Conservation (phyloP, 2,113 vertebrate species). For the Pangasianodon gigas region DNA sequence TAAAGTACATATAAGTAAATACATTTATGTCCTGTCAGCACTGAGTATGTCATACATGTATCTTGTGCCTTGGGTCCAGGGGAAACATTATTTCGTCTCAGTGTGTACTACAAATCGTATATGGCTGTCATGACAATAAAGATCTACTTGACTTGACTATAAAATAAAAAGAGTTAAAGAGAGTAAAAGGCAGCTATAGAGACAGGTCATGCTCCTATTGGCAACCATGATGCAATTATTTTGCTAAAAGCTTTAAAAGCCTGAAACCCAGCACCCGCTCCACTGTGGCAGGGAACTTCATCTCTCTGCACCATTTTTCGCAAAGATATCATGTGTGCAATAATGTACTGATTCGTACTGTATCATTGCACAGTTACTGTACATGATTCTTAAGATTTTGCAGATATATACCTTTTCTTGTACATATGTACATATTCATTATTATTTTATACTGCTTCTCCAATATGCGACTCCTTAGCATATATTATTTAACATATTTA, state of each 20-base stretch:
- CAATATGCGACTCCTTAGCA: background rate
- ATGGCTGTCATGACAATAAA: background rate
- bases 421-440: background rate
- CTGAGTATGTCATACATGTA: background rate
- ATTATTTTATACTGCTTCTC: background rate
- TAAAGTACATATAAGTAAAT: background rate
- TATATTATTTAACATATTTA: background rate
- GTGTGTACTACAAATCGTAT: background rate
- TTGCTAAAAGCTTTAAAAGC: slow-evolving; percentile 5
- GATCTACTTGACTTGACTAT: background rate
- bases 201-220: background rate
- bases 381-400: background rate
- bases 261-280: background rate
- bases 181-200: background rate
- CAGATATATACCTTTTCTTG: background rate
- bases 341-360: background rate
- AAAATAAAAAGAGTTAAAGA: background rate
- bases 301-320: background rate
- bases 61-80: background rate
- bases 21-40: background rate
- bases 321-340: background rate
- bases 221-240: background rate
- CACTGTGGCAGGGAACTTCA: background rate
- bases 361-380: background rate
- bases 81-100: background rate